A percentile compares a stretch with the other conserved stretches of the same genome.
These are phyloP conservation scores for Andrena bucephala DNA, from an alignment of 2,888 invertebrate species.

Conservation along the genomic window DNA sequence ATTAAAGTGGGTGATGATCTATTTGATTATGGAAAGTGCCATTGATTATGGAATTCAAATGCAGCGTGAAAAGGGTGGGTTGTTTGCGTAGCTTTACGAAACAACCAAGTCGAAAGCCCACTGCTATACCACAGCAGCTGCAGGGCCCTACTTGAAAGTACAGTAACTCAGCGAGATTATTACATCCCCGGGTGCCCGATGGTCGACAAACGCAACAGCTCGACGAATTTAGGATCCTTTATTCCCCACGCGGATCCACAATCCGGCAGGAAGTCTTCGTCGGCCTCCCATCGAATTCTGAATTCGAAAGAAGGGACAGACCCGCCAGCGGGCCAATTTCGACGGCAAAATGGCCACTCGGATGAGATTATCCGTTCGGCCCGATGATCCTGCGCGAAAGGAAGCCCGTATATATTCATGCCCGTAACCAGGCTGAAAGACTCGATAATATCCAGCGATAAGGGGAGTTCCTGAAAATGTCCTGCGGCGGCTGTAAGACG, in stretches of 20 bases:
- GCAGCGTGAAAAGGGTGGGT: too few relatives aligned
- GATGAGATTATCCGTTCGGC: conserved; percentile 62
- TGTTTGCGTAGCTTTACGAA: too few relatives aligned
- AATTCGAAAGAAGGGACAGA: conserved; percentile 28
- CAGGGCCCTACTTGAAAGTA: too few relatives aligned
- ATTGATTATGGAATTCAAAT: too few relatives aligned
- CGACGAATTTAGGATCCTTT: conserved; percentile 1
- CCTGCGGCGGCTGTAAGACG: conserved; percentile 62
- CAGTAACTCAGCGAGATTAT: too few relatives aligned
- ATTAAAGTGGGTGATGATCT: too few relatives aligned
- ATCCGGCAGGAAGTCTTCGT: not conserved
- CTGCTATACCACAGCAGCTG: too few relatives aligned
- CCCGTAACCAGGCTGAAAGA: conserved; percentile 13
- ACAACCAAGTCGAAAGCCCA: too few relatives aligned
- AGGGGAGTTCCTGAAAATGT: conserved; percentile 56
- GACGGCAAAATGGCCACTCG: conserved; percentile 40
- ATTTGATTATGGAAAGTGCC: too few relatives aligned
- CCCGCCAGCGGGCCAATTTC: conserved; percentile 42
- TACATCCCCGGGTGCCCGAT: too few relatives aligned
- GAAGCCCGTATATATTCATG: conserved; percentile 30
- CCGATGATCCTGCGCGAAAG: conserved; percentile 52
- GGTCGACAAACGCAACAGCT: not conserved
- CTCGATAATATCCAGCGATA: conserved; percentile 62
- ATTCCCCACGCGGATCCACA: conserved; percentile 11
- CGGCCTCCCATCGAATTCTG: not conserved